Conservation (phyloP, 2,113 vertebrate species). For the Corythornis cristatus region DNA sequence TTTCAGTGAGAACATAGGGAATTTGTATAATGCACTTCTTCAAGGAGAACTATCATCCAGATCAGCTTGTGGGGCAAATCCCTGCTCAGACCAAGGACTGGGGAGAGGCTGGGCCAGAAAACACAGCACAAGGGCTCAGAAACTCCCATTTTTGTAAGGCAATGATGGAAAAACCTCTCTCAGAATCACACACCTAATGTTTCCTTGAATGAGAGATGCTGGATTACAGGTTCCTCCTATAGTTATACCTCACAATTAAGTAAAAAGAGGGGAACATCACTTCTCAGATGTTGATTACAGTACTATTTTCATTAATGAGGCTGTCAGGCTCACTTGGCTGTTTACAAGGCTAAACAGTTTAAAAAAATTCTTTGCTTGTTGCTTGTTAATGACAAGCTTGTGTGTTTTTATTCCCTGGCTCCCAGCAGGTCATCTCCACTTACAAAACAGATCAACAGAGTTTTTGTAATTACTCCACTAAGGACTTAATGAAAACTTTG, state of each 20-base stretch:
- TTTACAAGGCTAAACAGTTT: background rate
- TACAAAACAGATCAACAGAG: background rate
- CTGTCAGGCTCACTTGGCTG: background rate
- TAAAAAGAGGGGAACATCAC: background rate
- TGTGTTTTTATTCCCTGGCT: background rate
- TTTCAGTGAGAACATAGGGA: background rate
- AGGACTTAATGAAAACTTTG: background rate
- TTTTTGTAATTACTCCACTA: background rate
- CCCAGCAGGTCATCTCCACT: background rate
- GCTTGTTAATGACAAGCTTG: background rate
- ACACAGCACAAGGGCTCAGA: background rate
- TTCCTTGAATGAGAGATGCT: background rate
- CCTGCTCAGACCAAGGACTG: background rate
- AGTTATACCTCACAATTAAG: background rate
- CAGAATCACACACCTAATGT: background rate
- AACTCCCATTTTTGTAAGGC: background rate
- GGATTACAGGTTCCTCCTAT: background rate
- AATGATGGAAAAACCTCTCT: background rate
- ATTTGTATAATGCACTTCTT: accelerated
- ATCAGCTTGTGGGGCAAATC: background rate
- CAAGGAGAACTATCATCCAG: background rate
- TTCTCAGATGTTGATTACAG: background rate
- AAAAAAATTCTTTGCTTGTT: background rate
- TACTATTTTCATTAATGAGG: background rate
- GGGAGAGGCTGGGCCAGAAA: background rate